Evolutionary conservation across 2,888 invertebrate species (phyloP), one percentile per base, ranked within the genome.

Genomic region (Cephus pulcher): DNA sequence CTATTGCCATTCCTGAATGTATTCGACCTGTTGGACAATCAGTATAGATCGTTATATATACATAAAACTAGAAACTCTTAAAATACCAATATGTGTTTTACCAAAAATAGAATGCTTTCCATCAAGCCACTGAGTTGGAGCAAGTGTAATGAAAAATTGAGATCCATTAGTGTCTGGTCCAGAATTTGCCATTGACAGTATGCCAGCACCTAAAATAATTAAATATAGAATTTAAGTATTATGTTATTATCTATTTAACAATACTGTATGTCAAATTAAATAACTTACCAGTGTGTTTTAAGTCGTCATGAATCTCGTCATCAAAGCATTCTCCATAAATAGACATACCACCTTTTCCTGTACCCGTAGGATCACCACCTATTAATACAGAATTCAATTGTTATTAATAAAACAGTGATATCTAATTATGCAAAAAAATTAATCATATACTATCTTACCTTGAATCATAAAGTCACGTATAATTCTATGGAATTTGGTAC

Each of bases 91-190:
- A 56, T 69, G 12, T 68, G 68, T 80, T 83, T 86, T 87, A 85
- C 97, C 99, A 92, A 99, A 99, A 89, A 99, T 98, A 3, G 98
- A 94, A 92, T 99, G 99, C 91, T 99, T 99, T 15, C 98, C 97
- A 93, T 99, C 99, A 69, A 99, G 93, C 98, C 99, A 99, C 88
- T 99, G 98, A 0, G 98, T 98, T 1, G 99, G 98, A 0, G 97
- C 98, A 80, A 99, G 92, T 0, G 99, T 98, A 75, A 99, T 97
- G 88, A 99, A 99, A 93, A 99, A 99, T 91, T 99, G 99, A 40
- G 98, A 98, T 3, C 99, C 99, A 92, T 99, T 99, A 11, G 97
- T 96, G 89, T 99, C 95, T 0, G 98, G 98, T 0, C 99, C 99
- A 33, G 98, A 96, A 93, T 99, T 99, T 0, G 99, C 99, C 99